phyloP scores from a whole-genome alignment of 2,113 vertebrate species.

The Pluvialis apricaria region DNA sequence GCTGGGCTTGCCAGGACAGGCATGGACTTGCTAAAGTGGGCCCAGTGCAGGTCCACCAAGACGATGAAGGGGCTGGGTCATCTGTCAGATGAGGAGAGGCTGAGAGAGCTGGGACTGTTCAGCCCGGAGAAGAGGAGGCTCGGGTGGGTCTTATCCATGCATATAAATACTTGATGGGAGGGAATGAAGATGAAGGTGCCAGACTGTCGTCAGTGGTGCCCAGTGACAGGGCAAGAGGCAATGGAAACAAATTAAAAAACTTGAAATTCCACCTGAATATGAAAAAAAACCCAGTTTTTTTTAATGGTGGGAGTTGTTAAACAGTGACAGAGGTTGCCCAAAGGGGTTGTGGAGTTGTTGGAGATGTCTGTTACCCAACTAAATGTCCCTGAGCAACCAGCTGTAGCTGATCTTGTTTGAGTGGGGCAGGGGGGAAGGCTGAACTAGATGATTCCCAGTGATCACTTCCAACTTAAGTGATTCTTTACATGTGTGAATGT shows the following conservation, averaged over 20 bases:
- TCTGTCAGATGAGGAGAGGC: background rate
- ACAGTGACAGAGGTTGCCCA: background rate
- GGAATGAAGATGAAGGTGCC: background rate
- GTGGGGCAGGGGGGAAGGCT: accelerated
- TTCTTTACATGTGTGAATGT: background rate
- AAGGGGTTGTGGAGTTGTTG: background rate
- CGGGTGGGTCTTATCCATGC: background rate
- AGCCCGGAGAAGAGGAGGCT: background rate
- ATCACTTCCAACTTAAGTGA: background rate
- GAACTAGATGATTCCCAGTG: background rate
- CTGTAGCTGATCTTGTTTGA: background rate
- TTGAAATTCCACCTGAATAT: background rate
- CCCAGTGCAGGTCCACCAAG: too few relatives aligned
- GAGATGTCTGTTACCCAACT: background rate
- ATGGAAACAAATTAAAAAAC: background rate
- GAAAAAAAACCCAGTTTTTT: background rate
- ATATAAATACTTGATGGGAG: background rate
- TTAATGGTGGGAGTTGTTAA: background rate
- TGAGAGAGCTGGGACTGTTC: background rate
- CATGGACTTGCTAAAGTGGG: accelerated
- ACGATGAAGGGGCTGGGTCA: background rate
- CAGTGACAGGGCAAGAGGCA: background rate
- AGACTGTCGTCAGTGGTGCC: background rate
- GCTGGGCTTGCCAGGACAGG: accelerated
- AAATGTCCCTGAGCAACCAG: background rate